Conservation (phyloP, 2,113 vertebrate genomes). For the Pelecanus crispus region DNA sequence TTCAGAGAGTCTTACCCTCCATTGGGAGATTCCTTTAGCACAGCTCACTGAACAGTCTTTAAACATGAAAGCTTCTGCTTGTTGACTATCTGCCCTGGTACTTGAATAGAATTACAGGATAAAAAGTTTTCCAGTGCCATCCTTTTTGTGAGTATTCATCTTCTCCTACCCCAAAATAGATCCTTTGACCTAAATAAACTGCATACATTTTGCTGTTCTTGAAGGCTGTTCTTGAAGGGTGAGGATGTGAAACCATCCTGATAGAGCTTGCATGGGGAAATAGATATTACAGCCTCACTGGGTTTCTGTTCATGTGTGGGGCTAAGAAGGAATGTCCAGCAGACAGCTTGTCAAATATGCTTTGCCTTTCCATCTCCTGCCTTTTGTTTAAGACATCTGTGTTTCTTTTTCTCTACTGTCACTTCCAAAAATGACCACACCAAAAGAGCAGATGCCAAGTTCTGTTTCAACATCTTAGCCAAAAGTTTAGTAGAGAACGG, state of each 20-base stretch:
- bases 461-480: background rate
- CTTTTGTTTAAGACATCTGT: background rate
- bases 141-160: background rate
- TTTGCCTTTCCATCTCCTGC: background rate
- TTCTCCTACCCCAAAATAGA: background rate
- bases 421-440: background rate
- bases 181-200: slow-evolving; percentile 31
- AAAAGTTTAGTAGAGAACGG: background rate
- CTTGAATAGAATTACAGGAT: background rate
- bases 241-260: background rate
- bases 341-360: background rate
- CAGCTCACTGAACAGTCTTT: background rate
- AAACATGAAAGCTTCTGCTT: background rate
- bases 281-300: background rate
- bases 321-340: background rate
- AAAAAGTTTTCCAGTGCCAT: background rate
- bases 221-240: background rate
- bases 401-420: background rate
- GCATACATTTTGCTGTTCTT: background rate
- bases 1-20: background rate
- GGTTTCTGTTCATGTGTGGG: background rate
- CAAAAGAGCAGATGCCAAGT: background rate
- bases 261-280: background rate
- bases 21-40: background rate
- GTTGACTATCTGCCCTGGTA: background rate